phyloP scores from a whole-genome alignment of 30 jellyfish, hydroid and myxozoan genomes.

The Aurelia coerulea region DNA sequence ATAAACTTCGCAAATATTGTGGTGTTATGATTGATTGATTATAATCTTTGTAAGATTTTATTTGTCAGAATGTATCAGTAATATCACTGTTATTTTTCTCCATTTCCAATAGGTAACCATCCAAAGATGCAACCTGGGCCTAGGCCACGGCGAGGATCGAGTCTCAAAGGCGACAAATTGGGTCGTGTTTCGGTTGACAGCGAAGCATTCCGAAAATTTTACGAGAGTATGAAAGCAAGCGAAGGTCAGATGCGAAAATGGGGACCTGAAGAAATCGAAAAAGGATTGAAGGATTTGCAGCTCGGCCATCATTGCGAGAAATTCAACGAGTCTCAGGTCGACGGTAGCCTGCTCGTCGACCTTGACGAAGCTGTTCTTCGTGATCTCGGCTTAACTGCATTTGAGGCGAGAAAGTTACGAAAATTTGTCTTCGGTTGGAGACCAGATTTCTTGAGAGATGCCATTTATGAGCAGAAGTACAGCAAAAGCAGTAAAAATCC shows the following conservation, averaged over 20 bases:
- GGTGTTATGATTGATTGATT: no score
- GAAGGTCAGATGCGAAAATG: constrained; percentile 78
- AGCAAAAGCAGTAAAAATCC: constrained; percentile 76
- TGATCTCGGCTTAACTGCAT: constrained; percentile 78
- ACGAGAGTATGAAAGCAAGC: constrained; percentile 79
- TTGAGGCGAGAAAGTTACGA: constrained; percentile 93
- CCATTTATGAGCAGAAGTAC: constrained; percentile 30
- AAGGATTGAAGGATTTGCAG: constrained; percentile 55
- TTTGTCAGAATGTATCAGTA: no score
- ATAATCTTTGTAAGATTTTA: no score
- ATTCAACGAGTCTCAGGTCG: constrained; percentile 85
- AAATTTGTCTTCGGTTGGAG: constrained; percentile 97
- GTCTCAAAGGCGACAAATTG: constrained; percentile 29
- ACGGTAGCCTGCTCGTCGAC: constrained; percentile 87
- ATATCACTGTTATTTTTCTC: no score
- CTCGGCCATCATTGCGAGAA: constrained; percentile 54
- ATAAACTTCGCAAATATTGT: no score
- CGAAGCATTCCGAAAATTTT: constrained; percentile 72
- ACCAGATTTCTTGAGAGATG: constrained; percentile 76
- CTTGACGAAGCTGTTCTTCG: constrained; percentile 92
- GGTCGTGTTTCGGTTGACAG: constrained; percentile 46
- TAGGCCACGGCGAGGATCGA: constrained; percentile 57
- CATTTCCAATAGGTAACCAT: constrained; percentile 29
- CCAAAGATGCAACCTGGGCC: constrained; percentile 43
- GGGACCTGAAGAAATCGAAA: constrained; percentile 87